Evolutionary conservation across 2,888 invertebrate genomes (phyloP).

Genomic region (Rutpela maculata): DNA sequence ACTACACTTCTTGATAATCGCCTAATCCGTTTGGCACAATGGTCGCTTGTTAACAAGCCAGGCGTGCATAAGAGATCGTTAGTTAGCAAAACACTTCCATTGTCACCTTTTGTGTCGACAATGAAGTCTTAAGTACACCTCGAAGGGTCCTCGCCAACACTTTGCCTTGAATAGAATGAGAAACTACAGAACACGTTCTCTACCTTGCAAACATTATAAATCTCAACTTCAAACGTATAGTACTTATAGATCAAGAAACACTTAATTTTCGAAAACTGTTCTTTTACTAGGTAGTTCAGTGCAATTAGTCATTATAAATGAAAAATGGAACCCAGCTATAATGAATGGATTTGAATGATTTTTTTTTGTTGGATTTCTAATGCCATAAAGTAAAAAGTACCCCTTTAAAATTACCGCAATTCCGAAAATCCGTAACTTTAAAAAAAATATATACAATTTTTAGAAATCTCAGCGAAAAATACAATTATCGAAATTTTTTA

Average conservation of each 20-base stretch:
- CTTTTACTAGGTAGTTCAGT: not conserved
- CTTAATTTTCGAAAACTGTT: conserved; percentile 3
- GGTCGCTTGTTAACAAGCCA: conserved; percentile 70
- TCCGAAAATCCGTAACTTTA: too few relatives aligned
- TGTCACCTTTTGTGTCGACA: conserved; percentile 73
- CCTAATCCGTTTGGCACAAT: conserved; percentile 70
- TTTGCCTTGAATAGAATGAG: conserved; percentile 55
- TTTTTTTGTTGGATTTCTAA: too few relatives aligned
- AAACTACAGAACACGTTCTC: conserved; percentile 63
- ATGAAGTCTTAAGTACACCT: conserved; percentile 71
- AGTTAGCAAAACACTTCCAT: conserved; percentile 74
- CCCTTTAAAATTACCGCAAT: too few relatives aligned
- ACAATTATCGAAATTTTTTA: too few relatives aligned
- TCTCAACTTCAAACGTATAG: not conserved
- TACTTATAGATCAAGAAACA: not conserved
- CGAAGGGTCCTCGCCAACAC: conserved; percentile 59
- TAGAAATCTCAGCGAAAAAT: too few relatives aligned
- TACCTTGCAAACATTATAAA: not conserved
- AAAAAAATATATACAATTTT: too few relatives aligned
- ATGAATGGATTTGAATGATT: too few relatives aligned
- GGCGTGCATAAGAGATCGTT: conserved; percentile 74
- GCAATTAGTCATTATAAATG: too few relatives aligned
- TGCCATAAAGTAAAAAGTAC: too few relatives aligned
- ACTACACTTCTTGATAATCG: conserved; percentile 65
- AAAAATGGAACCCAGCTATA: too few relatives aligned